A percentile compares a stretch with the other conserved stretches of the same genome.
These are phyloP conservation scores for Actinernus sp. DNA, from an alignment of 92 coral and sea anemone genomes.

Conservation along the genomic window DNA sequence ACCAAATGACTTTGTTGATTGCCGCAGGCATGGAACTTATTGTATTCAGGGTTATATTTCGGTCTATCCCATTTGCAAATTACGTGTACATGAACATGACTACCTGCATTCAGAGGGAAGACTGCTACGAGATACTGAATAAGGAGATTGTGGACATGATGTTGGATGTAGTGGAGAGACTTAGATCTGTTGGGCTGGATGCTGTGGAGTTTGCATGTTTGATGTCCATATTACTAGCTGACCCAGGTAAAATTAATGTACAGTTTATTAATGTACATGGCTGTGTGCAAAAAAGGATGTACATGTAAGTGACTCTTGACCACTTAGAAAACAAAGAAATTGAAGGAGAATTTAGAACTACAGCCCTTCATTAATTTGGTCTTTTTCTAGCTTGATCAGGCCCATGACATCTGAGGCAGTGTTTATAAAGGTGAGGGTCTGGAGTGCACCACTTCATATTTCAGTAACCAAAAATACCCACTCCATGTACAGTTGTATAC, in stretches of 20 bases:
- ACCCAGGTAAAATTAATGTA: slow-evolving; percentile 95
- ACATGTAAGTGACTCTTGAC: no score
- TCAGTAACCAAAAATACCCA: no score
- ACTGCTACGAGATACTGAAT: slow-evolving; percentile 77
- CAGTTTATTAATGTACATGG: no score
- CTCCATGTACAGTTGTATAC: no score
- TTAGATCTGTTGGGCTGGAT: slow-evolving; percentile 80
- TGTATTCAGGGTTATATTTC: slow-evolving; percentile 86
- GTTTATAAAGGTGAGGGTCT: no score
- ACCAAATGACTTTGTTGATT: slow-evolving; percentile 83
- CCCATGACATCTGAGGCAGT: no score
- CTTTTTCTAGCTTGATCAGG: no score
- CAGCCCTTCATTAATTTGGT: no score
- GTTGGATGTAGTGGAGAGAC: slow-evolving; percentile 86
- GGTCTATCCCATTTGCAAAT: slow-evolving; percentile 87
- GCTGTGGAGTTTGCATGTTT: slow-evolving; percentile 96
- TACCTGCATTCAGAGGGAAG: slow-evolving; percentile 68
- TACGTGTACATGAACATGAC: slow-evolving; percentile 84
- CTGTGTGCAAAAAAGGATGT: no score
- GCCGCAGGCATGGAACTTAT: slow-evolving; percentile 96
- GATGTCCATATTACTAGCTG: slow-evolving; percentile 89
- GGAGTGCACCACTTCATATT: no score
- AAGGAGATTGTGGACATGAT: slow-evolving; percentile 92
- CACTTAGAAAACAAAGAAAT: no score
- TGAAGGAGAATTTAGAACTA: no score